Percentiles rank a stretch among this genome's conserved stretches.
These are phyloP conservation scores for Muscicapa comitata DNA, from an alignment of 2,797 vertebrate species.

Conservation along the genomic window DNA sequence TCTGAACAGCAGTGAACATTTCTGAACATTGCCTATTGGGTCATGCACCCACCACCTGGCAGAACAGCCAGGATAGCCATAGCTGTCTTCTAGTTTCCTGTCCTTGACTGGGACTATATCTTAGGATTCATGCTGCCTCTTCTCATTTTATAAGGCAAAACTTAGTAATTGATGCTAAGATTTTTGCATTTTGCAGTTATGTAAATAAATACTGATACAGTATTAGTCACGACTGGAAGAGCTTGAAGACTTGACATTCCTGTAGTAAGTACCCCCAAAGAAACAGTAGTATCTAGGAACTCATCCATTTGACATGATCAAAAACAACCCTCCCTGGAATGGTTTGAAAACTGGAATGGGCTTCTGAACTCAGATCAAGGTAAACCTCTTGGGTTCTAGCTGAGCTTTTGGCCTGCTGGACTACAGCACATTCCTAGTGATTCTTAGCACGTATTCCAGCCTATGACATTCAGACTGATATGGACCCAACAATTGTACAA, in stretches of 20 bases:
- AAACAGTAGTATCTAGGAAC: not conserved
- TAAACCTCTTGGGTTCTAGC: not conserved
- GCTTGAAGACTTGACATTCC: not conserved
- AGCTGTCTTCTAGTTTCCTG: not conserved
- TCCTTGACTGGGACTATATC: not conserved
- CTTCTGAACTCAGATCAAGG: not conserved
- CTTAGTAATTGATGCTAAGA: not conserved
- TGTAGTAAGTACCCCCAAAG: not conserved
- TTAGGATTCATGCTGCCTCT: not conserved
- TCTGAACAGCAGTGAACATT: no score
- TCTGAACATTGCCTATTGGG: not conserved
- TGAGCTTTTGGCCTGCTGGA: not conserved
- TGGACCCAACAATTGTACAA: not conserved
- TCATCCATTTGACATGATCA: not conserved
- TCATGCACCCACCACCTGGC: not conserved
- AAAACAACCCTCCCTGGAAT: rapidly evolving
- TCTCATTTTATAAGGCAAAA: not conserved
- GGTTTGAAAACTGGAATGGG: not conserved
- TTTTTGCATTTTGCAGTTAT: not conserved
- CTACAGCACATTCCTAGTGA: not conserved
- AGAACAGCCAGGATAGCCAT: not conserved
- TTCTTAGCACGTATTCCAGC: not conserved
- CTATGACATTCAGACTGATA: not conserved
- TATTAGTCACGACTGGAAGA: not conserved
- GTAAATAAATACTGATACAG: not conserved